Evolutionary conservation across 2,888 invertebrate genomes (phyloP).

Genomic region (Adineta ricciae): DNA sequence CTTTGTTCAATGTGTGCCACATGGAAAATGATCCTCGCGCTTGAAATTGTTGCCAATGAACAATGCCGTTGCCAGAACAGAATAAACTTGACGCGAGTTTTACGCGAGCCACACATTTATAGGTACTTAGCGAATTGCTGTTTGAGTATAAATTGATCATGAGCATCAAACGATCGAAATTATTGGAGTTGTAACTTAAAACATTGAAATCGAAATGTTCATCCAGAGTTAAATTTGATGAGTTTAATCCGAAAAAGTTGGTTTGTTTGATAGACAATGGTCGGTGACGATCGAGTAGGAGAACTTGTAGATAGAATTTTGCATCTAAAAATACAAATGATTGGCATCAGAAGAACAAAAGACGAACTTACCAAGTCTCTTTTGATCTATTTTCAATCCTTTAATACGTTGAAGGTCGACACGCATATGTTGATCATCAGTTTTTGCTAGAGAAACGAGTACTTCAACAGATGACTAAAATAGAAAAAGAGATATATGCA

Average conservation of each 20-base stretch:
- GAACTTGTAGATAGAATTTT: neutral
- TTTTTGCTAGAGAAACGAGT: neutral
- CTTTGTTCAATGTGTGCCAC: neutral
- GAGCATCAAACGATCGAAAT: neutral
- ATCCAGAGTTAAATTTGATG: neutral
- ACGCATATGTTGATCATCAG: neutral
- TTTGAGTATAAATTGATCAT: neutral
- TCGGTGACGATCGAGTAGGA: neutral
- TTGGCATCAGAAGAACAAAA: too few relatives aligned
- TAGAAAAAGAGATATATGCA: too few relatives aligned
- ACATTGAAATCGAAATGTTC: neutral
- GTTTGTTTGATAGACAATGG: neutral
- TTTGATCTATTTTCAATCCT: constrained; percentile 11
- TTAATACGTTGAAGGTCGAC: neutral
- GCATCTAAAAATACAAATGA: neutral
- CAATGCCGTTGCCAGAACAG: neutral
- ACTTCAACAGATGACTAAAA: neutral
- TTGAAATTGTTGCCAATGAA: constrained; percentile 5
- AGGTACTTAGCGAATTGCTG: neutral
- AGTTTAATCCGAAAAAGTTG: neutral
- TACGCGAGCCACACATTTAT: neutral
- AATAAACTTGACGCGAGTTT: neutral
- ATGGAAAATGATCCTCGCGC: neutral
- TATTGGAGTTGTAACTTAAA: neutral
- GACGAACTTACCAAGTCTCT: neutral